These are phyloP conservation scores for Venustaconcha ellipsiformis DNA, from an alignment of 1,140 invertebrate genomes.

Conservation along the genomic window DNA sequence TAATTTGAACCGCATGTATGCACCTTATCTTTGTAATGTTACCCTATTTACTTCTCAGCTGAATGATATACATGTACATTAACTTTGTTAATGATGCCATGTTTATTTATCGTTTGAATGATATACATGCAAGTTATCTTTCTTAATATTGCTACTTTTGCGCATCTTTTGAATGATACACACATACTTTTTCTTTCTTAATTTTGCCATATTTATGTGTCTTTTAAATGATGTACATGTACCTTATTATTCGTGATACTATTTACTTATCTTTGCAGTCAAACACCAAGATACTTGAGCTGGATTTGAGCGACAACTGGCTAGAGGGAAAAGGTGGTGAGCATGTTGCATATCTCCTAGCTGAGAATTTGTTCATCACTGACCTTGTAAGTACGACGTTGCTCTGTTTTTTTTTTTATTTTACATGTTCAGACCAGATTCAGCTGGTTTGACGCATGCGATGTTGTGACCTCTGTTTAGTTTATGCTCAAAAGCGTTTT, in stretches of 20 bases:
- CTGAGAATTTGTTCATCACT: slow-evolving; percentile 58
- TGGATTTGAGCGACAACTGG: slow-evolving; percentile 54
- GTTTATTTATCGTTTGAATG: no score
- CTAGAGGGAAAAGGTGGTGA: slow-evolving; percentile 45
- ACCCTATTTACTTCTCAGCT: no score
- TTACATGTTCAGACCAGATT: background rate
- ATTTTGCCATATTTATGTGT: background rate
- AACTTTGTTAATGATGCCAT: no score
- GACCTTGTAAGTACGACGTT: slow-evolving; percentile 39
- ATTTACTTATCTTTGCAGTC: slow-evolving; percentile 35
- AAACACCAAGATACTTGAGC: slow-evolving; percentile 43
- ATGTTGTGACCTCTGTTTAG: no score
- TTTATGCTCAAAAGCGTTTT: no score
- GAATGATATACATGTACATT: no score
- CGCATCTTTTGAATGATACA: background rate
- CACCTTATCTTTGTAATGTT: no score
- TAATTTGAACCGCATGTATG: no score
- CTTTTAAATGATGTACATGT: background rate
- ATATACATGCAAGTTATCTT: background rate
- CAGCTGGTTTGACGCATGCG: no score
- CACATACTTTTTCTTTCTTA: background rate
- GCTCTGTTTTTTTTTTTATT: background rate
- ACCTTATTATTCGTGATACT: background rate
- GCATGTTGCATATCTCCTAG: slow-evolving; percentile 45
- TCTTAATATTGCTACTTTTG: background rate